Evolutionary conservation across 2,888 invertebrate species (phyloP), one percentile per base, ranked within the genome.

Genomic region (Ceratothoa steindachneri): DNA sequence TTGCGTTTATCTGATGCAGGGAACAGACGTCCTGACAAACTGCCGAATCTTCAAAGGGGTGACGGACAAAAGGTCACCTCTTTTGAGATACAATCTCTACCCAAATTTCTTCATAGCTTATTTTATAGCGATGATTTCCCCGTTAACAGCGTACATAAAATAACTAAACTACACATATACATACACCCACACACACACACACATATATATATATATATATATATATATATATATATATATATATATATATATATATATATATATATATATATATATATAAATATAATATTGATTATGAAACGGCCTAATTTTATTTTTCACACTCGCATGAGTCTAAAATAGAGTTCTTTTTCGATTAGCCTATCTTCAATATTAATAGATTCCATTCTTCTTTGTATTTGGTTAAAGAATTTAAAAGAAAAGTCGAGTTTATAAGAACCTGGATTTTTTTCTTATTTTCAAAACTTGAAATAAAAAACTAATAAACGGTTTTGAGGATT

Each of bases 141-240:
- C 41, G 15, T 41, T 41, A 41, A 41, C 41, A 9, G 41, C 41
- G 15, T 41, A 41, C 15, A 41, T 41, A 41, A n/a, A n/a, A n/a
- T n/a, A n/a, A n/a, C n/a, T n/a, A n/a, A n/a, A n/a, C n/a, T n/a
- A n/a, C n/a, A n/a, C n/a, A n/a, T n/a, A n/a, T n/a, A n/a, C n/a
- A n/a, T n/a, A n/a, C n/a, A 51, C 19, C 15, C n/a, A n/a, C 24
- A 60, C 24, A 60, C 24, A 60, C 24, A 60, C 24, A 60, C 24
- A 60, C 12, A 4, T 60, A 60, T 60, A 60, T 60, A 60, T 60
- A 60, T 60, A 60, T 60, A 60, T 60, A 24, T 4, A 60, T 60
- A 60, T 60, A 60, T 60, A 60, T 60, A 60, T 60, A 60, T 60
- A 60, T 60, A 60, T 60, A 60, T 60, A 60, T 60, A 60, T 60